These are phyloP conservation scores for Sylvia atricapilla DNA, from an alignment of 2,113 vertebrate genomes.

Conservation along the genomic window DNA sequence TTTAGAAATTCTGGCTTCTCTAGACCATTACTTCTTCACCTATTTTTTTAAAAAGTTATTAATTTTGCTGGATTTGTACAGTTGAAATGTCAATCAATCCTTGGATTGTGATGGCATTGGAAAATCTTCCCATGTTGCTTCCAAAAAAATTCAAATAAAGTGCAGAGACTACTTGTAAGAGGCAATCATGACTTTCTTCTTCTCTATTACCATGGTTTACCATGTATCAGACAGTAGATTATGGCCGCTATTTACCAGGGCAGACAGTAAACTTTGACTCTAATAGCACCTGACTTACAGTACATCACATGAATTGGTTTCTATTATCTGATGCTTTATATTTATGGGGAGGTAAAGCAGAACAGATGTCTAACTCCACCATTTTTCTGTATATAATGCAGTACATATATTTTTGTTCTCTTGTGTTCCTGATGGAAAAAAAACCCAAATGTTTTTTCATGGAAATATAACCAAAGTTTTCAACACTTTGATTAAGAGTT, in stretches of 20 bases:
- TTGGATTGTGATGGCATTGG: not conserved
- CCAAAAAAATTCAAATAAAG: not conserved
- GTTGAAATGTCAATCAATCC: not conserved
- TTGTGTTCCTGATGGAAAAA: not conserved
- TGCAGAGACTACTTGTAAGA: not conserved
- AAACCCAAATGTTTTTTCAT: not conserved
- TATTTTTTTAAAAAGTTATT: not conserved
- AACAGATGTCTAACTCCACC: not conserved
- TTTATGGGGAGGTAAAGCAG: not conserved
- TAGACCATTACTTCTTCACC: not conserved
- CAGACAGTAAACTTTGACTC: slow-evolving; percentile 29
- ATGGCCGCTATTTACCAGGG: slow-evolving; percentile 4
- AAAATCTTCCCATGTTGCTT: not conserved
- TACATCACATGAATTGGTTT: slow-evolving; percentile 29
- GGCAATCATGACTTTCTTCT: not conserved
- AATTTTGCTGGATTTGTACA: not conserved
- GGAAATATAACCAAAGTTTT: not conserved
- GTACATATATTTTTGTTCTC: not conserved
- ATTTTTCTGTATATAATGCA: not conserved
- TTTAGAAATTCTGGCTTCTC: not conserved
- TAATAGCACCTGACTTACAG: slow-evolving; percentile 35
- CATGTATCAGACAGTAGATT: slow-evolving; percentile 7
- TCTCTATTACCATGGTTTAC: not conserved
- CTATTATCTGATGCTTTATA: slow-evolving; percentile 7
- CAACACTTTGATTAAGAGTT: not conserved